Evolutionary conservation across 1,140 invertebrate species (phyloP).

Genomic region (Platyscapa corneri): DNA sequence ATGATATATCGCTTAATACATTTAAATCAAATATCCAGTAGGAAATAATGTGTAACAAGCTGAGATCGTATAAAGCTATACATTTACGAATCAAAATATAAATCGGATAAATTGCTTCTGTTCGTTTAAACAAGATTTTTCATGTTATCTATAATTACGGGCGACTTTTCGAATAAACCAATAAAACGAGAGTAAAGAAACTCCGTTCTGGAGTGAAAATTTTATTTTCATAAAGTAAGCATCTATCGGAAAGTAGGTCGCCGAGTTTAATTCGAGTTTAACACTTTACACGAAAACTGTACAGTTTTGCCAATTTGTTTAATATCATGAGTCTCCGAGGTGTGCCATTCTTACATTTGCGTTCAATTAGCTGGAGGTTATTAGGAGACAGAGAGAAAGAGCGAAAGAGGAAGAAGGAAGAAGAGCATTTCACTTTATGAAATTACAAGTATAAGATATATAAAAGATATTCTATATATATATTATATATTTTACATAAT

Average conservation of each 20-base stretch:
- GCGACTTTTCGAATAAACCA: no score
- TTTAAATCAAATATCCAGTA: no score
- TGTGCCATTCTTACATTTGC: conserved; percentile 49
- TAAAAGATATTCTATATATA: conserved; percentile 46
- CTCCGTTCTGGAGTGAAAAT: neutral
- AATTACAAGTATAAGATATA: no score
- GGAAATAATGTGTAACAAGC: no score
- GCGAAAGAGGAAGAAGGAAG: neutral
- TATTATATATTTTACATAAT: conserved; percentile 51
- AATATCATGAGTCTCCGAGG: conserved; percentile 40
- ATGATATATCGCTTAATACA: no score
- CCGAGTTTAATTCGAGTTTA: neutral
- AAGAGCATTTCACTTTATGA: conserved; percentile 37
- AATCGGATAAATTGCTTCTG: no score
- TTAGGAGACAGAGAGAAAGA: neutral
- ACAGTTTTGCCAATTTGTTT: conserved; percentile 32
- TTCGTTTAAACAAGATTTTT: no score
- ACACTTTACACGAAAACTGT: neutral
- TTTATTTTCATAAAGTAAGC: no score
- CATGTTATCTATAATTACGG: no score
- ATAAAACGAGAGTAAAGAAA: no score
- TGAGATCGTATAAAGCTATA: no score
- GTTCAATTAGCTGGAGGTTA: conserved; percentile 12
- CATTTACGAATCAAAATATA: no score
- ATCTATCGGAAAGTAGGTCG: neutral